Evolutionary conservation across 1,140 invertebrate species (phyloP), one percentile per base, ranked within the genome.

Genomic region (Trigoniulus corallinus): DNA sequence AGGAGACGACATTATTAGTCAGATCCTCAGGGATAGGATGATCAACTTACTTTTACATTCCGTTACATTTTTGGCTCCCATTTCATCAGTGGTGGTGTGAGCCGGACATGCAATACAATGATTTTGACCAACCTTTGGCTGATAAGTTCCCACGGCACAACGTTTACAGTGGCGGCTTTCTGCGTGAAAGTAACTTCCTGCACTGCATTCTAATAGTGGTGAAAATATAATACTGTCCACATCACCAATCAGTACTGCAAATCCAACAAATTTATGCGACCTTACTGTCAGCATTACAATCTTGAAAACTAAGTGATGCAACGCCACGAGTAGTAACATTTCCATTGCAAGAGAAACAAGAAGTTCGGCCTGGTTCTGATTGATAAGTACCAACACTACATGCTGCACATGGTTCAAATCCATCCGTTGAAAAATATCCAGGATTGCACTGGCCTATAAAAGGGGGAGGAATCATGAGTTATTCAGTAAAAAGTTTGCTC

Each of bases 91-190:
- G 21, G 46, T 37, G 7, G 56, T 65, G 23, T 50, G 43, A 2
- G 53, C 56, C 22, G 53, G 54, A 54, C 65, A 67, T 2, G 48
- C 43, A 21, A 59, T 54, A 56, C 64, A 67, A 52, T 55, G 54
- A 49, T 64, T 57, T 43, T 61, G 54, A 25, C 58, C 60, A 7
- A 46, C 22, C 10, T 3, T 4, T 24, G 48, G 37, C 21, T 50
- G 48, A 42, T 50, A 50, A 24, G 40, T 41, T 41, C 48, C 39
- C 21, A 10, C 2, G 20, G 48, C 37, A 26, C 48, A 50, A 3
- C n/a, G 10, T 41, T 22, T n/a, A 42, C 48, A 50, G 3, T 42
- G 37, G 2, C 20, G 4, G 15, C 2, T 41, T 24, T 20, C 15
- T 41, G 27, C 24, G 26, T 22, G 24, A 25, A 13, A 50, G 15